Evolutionary conservation across 2,113 vertebrate genomes (phyloP).

Genomic region (Myxocyprinus asiaticus): DNA sequence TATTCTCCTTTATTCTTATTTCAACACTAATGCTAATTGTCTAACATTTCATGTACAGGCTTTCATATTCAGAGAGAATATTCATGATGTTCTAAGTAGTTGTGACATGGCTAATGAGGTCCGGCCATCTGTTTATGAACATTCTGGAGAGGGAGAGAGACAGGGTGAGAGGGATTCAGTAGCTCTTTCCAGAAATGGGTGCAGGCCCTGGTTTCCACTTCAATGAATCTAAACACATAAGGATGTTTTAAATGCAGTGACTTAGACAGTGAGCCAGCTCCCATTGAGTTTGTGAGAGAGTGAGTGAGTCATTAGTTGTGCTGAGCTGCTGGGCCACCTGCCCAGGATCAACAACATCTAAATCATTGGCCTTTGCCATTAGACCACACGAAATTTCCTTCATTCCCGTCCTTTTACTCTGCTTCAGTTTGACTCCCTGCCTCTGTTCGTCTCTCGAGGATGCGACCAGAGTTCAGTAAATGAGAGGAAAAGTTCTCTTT

Average conservation of each 20-base stretch:
- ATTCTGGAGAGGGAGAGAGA: constrained; percentile 58
- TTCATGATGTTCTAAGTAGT: constrained; percentile 74
- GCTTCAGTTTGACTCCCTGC: constrained; percentile 35
- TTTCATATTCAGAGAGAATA: constrained; percentile 63
- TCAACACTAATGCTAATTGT: constrained; percentile 66
- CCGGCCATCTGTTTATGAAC: constrained; percentile 76
- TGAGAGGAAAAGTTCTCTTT: constrained; percentile 48
- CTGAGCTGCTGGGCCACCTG: constrained; percentile 67
- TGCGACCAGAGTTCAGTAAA: too few species aligned
- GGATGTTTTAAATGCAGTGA: constrained; percentile 77
- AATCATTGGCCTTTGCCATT: constrained; percentile 73
- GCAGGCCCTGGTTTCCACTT: constrained; percentile 71
- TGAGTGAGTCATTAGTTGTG: constrained; percentile 69
- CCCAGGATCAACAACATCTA: constrained; percentile 76
- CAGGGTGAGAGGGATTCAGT: constrained; percentile 72
- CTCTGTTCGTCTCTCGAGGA: constrained; percentile 13
- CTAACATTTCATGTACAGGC: constrained; percentile 54
- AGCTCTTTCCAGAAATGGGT: constrained; percentile 71
- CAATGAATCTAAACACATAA: constrained; percentile 74
- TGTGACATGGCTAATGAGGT: constrained; percentile 77
- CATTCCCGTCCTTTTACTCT: constrained; percentile 61
- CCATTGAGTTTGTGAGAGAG: constrained; percentile 27
- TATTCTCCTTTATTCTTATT: constrained; percentile 17
- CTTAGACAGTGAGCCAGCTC: constrained; percentile 64
- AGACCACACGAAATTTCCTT: constrained; percentile 74